Base-by-base conservation (phyloP, 1,140 invertebrate genomes). In the Ceratina calcarata region DNA sequence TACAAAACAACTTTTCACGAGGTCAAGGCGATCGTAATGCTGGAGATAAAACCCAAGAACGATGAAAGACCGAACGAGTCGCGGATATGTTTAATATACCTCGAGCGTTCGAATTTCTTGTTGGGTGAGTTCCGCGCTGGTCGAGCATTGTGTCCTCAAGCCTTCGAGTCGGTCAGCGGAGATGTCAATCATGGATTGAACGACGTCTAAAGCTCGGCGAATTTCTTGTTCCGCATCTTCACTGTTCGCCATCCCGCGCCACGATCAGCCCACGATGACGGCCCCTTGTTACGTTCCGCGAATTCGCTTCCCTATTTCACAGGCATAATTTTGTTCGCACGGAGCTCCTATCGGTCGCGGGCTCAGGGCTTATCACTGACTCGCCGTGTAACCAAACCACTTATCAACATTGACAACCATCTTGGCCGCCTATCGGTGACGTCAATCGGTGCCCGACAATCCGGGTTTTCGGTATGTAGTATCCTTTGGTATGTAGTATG, bases 151-250 rank as follows among this genome's bases (percentile, higher is more conserved):
- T 69, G 97, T 98, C 90, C 98, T 94, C 85, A 99, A 94, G 68
- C 97, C 97, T 90, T 98, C 96, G 87, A 99, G 95, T 91, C 97
- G 96, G 93, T 97, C 96, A 75, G 97, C 97, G 88, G 97, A 98
- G 92, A 98, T 96, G 94, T 98, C 97, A 93, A 99, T 99, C 97
- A 99, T 98, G 86, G 96, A 96, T 94, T 99, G 97, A 82, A 96
- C 94, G 88, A 96, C 95, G 80, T 94, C 92, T 67, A 95, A 89
- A 62, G 93, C 91, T 84, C 93, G 92, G 89, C 94, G 93, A 87
- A 93, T 93, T 91, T 95, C 95, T 86, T 94, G 93, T 88, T 92
- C 93, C 60, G 90, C 89, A 82, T 94, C 93, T 60, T 93, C 94
- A 65, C 82, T 90, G 79, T 94, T 93, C 80, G 94, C 94, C 87